A percentile compares a stretch with the other conserved stretches of the same genome.
phyloP scores from a whole-genome alignment of 2,113 vertebrate genomes.

The Eubucco bourcierii region DNA sequence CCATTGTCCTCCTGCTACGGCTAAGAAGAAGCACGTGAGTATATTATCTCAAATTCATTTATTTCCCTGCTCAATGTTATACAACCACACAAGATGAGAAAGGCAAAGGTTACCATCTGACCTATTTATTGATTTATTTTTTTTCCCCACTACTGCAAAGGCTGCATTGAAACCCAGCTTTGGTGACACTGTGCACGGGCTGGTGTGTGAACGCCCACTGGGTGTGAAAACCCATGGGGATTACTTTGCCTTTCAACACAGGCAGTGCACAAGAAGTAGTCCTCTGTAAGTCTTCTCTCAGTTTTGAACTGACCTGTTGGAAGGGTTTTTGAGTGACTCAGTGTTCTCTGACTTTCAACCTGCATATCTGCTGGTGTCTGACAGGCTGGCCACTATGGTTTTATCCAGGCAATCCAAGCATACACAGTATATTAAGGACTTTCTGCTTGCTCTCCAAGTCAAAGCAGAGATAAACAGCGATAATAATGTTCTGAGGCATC shows the following conservation, averaged over 20 bases:
- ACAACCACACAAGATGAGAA: background rate
- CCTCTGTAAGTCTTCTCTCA: background rate
- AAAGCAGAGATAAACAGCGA: slow-evolving; percentile 14
- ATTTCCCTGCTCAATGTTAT: background rate
- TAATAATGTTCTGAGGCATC: background rate
- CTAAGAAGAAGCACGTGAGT: background rate
- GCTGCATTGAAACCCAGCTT: background rate
- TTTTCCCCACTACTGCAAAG: background rate
- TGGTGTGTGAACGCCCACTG: accelerated
- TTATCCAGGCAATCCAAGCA: background rate
- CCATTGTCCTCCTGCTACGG: background rate
- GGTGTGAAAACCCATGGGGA: background rate
- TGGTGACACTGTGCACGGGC: background rate
- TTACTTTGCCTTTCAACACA: background rate
- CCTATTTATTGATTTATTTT: background rate
- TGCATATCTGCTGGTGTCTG: background rate
- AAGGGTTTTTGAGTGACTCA: background rate
- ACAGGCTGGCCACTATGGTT: background rate
- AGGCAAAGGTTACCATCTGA: slow-evolving; percentile 4
- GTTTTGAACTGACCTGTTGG: background rate
- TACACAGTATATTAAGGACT: background rate
- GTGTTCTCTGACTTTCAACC: background rate
- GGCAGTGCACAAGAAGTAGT: background rate
- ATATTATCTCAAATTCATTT: background rate
- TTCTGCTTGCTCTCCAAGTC: background rate